Evolutionary conservation across 2,113 vertebrate genomes (phyloP).

Genomic region (Erythrocercus mccallii): DNA sequence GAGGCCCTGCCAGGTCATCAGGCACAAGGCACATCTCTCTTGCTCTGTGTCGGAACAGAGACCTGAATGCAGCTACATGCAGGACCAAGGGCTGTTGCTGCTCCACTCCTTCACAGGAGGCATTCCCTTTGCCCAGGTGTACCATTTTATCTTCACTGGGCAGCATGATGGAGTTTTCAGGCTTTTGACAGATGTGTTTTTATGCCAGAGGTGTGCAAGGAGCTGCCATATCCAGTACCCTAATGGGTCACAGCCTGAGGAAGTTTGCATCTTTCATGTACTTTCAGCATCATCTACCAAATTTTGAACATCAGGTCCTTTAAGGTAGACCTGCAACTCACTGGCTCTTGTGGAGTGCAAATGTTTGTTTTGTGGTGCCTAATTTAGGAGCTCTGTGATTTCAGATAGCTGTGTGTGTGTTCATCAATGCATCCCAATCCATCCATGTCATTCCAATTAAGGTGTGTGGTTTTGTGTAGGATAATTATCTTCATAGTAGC

Average conservation of each 20-base stretch:
- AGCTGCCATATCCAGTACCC: accelerated
- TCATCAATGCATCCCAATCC: neutral
- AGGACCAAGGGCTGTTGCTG: neutral
- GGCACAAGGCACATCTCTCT: neutral
- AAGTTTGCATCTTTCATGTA: neutral
- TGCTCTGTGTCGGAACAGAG: accelerated
- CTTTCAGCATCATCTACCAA: neutral
- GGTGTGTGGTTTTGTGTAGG: neutral
- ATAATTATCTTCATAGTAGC: neutral
- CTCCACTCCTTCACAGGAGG: neutral
- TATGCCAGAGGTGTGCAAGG: neutral
- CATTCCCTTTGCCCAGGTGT: neutral
- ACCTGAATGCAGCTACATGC: neutral
- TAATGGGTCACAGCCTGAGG: neutral
- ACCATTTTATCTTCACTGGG: neutral
- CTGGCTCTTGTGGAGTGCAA: neutral
- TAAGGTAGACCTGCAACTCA: neutral
- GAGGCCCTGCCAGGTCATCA: accelerated
- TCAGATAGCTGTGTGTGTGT: accelerated
- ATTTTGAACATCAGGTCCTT: neutral
- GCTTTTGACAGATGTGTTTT: neutral
- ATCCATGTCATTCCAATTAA: neutral
- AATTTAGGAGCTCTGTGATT: neutral
- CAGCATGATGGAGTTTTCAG: neutral
- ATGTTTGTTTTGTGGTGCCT: neutral